Conservation (phyloP, 2,888 invertebrate genomes). For the Brachyptera putata region DNA sequence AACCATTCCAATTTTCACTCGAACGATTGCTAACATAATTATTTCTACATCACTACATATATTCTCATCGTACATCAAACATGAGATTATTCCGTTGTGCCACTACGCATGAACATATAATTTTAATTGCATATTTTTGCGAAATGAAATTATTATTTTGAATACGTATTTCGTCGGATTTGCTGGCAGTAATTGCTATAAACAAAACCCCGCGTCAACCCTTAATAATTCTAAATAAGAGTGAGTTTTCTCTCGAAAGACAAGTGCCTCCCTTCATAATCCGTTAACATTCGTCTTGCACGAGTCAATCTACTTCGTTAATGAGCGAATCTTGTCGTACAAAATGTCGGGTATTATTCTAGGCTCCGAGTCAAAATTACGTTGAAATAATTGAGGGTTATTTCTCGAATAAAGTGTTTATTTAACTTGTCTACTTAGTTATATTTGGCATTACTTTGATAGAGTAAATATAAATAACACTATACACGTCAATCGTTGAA, state of each 20-base stretch:
- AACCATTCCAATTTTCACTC: too few species aligned
- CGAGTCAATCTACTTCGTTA: background rate
- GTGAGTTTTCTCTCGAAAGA: background rate
- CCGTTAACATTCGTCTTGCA: background rate
- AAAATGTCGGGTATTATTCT: background rate
- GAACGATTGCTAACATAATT: too few species aligned
- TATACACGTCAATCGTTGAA: too few species aligned
- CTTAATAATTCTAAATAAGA: conserved; percentile 1
- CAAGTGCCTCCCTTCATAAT: conserved; percentile 5
- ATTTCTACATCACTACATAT: too few species aligned
- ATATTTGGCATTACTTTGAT: too few species aligned
- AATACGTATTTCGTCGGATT: background rate
- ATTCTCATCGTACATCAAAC: too few species aligned
- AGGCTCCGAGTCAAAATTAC: too few species aligned
- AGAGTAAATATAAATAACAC: too few species aligned
- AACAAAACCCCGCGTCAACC: background rate
- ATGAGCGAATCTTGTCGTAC: background rate
- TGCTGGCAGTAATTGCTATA: background rate
- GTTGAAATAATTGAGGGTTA: too few species aligned
- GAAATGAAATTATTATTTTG: background rate
- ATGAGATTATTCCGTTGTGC: background rate
- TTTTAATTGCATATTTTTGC: conserved; percentile 1
- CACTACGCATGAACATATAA: conserved; percentile 2
- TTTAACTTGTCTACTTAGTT: too few species aligned
- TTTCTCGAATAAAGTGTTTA: too few species aligned